Percentiles rank a stretch among this genome's conserved stretches.
Conservation (phyloP, 2,113 vertebrate genomes). For the Mixornis gularis region DNA sequence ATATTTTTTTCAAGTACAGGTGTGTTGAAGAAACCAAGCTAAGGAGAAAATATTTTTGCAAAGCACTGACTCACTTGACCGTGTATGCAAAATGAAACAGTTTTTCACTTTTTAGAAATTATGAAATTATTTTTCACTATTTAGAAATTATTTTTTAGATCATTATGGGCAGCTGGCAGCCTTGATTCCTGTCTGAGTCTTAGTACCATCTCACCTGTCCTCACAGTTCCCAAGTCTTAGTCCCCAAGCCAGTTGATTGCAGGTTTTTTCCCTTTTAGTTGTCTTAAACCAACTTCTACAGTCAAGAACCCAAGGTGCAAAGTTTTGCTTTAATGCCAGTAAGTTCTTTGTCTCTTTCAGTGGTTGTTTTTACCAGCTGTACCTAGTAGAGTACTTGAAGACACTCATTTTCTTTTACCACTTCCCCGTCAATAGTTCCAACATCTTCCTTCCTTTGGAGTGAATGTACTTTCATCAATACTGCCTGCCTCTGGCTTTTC, state of each 20-base stretch:
- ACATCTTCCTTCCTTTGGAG: background rate
- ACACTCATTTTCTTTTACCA: background rate
- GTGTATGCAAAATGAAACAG: background rate
- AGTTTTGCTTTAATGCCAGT: background rate
- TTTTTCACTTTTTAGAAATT: background rate
- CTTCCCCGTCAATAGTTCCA: background rate
- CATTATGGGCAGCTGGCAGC: background rate
- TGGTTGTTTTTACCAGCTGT: background rate
- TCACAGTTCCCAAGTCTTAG: background rate
- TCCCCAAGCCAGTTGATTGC: background rate
- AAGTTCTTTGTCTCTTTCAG: background rate
- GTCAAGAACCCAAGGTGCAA: background rate
- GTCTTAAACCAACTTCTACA: background rate
- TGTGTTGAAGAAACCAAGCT: background rate
- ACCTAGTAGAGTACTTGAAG: background rate
- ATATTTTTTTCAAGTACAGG: background rate
- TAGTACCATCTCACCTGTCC: background rate
- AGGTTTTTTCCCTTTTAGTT: background rate
- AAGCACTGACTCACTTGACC: background rate
- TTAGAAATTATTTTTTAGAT: background rate
- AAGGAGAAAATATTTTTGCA: background rate
- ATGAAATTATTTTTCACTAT: background rate
- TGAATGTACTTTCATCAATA: background rate
- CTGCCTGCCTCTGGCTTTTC: background rate
- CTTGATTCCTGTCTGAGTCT: background rate